phyloP scores from a whole-genome alignment of 1,140 invertebrate genomes.

The Bombus difficillimus region DNA sequence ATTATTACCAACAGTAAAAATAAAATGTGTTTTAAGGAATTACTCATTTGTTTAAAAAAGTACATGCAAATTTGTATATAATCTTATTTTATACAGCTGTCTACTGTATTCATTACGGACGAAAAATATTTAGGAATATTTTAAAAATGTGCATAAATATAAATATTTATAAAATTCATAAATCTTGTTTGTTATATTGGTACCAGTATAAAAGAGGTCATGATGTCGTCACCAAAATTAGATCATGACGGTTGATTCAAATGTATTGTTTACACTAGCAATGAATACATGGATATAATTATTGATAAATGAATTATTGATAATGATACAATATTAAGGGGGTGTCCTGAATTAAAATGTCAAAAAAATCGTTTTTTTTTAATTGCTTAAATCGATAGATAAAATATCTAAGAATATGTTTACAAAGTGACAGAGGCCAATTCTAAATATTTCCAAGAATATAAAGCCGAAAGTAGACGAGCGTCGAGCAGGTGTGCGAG shows the following conservation, averaged over 20 bases:
- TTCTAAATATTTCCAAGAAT: too few species aligned
- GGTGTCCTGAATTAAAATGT: too few species aligned
- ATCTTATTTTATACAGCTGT: neutral
- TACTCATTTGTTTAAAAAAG: neutral
- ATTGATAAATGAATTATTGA: neutral
- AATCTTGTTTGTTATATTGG: slow-evolving; percentile 14
- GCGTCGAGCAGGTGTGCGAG: too few species aligned
- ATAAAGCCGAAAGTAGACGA: too few species aligned
- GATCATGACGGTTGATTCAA: slow-evolving; percentile 14
- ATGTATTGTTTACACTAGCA: neutral
- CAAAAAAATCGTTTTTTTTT: too few species aligned
- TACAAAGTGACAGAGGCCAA: too few species aligned
- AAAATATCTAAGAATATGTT: too few species aligned
- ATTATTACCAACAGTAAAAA: slow-evolving; percentile 14
- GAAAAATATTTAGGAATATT: neutral
- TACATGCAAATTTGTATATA: neutral
- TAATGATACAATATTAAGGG: neutral
- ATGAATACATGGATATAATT: neutral
- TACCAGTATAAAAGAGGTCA: neutral
- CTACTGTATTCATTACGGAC: neutral
- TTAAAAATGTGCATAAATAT: neutral
- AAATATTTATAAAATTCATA: neutral
- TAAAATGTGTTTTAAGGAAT: neutral
- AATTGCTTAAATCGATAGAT: too few species aligned
- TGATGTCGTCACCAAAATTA: slow-evolving; percentile 18